These are phyloP conservation scores for Enteromius radiatus DNA, from an alignment of 2,797 vertebrate species.

Conservation along the genomic window DNA sequence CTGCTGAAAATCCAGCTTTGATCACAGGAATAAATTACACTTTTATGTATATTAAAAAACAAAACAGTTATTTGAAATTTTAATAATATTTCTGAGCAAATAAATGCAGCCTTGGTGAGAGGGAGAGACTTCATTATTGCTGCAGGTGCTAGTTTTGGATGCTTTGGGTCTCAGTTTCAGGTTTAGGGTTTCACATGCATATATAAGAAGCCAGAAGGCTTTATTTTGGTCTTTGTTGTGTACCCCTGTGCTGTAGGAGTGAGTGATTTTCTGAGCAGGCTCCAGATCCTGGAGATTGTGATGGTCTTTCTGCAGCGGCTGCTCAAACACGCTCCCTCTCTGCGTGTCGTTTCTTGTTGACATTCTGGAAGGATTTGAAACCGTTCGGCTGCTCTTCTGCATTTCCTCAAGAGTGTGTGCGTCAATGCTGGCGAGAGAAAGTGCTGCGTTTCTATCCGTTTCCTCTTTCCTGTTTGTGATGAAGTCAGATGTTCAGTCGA, in stretches of 20 bases:
- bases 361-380: slow-evolving; percentile 67
- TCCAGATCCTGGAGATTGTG: slow-evolving; percentile 6
- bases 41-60: not conserved
- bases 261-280: not conserved
- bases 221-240: not conserved
- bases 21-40: not conserved
- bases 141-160: not conserved
- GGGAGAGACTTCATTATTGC: no score
- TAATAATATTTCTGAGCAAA: not conserved
- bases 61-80: no score
- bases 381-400: slow-evolving; percentile 59
- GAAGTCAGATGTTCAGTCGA: slow-evolving; percentile 8
- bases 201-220: not conserved
- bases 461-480: slow-evolving; percentile 71
- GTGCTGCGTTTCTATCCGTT: slow-evolving; percentile 43
- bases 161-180: not conserved
- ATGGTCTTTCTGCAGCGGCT: slow-evolving; percentile 29
- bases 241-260: not conserved
- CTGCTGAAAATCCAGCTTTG: not conserved
- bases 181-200: not conserved
- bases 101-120: not conserved
- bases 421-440: slow-evolving; percentile 7
- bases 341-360: slow-evolving; percentile 57
- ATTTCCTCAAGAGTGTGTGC: slow-evolving; percentile 67
- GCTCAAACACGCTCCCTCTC: slow-evolving; percentile 30